A percentile compares a stretch with the other conserved stretches of the same genome.
Conservation (phyloP, 2,113 vertebrate species). For the Chiloscyllium plagiosum region DNA sequence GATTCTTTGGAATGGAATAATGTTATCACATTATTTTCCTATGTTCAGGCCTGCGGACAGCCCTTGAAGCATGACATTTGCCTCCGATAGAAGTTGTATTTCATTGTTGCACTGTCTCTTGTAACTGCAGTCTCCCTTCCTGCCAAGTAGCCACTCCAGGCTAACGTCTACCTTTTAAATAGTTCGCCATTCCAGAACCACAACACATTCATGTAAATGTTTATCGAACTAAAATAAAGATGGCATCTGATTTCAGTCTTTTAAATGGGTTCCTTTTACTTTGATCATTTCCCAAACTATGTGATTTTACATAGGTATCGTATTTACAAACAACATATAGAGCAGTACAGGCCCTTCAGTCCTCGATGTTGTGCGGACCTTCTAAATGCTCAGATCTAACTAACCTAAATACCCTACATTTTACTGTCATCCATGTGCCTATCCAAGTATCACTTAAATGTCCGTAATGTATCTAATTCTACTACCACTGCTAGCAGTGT, state of each 20-base stretch:
- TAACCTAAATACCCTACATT: too few species aligned
- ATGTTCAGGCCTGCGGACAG: not conserved
- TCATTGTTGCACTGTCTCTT: constrained; percentile 15
- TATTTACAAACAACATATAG: not conserved
- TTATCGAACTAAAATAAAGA: constrained; percentile 26
- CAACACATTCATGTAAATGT: constrained; percentile 30
- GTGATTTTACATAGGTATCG: not conserved
- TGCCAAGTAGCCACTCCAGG: not conserved
- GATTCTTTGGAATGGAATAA: not conserved
- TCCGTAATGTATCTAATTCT: too few species aligned
- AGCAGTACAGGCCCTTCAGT: too few species aligned
- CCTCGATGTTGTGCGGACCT: too few species aligned
- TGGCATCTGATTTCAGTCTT: constrained; percentile 23
- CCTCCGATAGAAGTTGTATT: not conserved
- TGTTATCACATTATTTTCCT: not conserved
- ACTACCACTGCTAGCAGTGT: too few species aligned
- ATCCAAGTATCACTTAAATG: too few species aligned
- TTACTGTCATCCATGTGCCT: too few species aligned
- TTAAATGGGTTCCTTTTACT: not conserved
- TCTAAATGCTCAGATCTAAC: too few species aligned
- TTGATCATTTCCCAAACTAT: too few species aligned
- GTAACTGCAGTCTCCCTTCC: constrained; percentile 4
- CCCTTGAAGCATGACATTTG: not conserved
- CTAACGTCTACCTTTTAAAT: constrained; percentile 15
- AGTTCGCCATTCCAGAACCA: constrained; percentile 18